A percentile compares a stretch with the other conserved stretches of the same genome.
Evolutionary conservation across 2,888 invertebrate genomes (phyloP).

Genomic region (Drosophila picticornis): DNA sequence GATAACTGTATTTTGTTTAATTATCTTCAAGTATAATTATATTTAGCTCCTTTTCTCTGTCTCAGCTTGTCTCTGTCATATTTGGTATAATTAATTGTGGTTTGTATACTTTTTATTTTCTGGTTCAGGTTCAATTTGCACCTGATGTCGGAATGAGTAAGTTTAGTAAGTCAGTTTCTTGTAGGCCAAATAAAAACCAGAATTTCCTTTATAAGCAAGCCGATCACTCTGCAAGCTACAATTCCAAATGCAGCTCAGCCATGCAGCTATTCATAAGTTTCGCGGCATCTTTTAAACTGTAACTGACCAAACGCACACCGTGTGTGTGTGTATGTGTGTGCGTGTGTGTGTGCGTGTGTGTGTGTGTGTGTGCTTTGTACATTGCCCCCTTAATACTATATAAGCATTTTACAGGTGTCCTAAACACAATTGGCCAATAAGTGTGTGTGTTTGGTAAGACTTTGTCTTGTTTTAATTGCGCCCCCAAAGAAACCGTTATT

Average conservation of each 20-base stretch:
- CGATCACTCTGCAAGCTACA: background rate
- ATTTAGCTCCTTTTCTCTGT: slow-evolving; percentile 4
- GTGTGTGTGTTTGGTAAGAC: slow-evolving; percentile 6
- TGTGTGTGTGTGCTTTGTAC: slow-evolving; percentile 22
- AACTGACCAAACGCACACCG: background rate
- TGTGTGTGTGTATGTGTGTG: background rate
- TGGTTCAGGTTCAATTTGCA: slow-evolving; percentile 28
- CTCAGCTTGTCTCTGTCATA: slow-evolving; percentile 1
- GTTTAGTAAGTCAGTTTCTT: background rate
- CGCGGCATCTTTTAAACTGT: background rate
- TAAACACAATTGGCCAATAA: slow-evolving; percentile 21
- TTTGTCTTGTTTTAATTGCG: slow-evolving; percentile 50
- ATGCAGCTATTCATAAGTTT: background rate
- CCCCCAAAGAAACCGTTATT: slow-evolving; percentile 38
- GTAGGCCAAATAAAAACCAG: background rate
- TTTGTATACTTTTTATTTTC: background rate
- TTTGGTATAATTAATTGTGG: background rate
- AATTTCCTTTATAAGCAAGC: background rate
- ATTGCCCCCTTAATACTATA: slow-evolving; percentile 43
- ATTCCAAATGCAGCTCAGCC: background rate
- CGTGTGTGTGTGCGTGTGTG: background rate
- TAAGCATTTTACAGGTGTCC: slow-evolving; percentile 20
- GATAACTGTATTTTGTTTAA: slow-evolving; percentile 21
- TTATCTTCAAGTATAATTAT: slow-evolving; percentile 32
- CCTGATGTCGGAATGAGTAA: slow-evolving; percentile 15